Evolutionary conservation across 1,140 invertebrate species (phyloP).

Genomic region (Galleria mellonella): DNA sequence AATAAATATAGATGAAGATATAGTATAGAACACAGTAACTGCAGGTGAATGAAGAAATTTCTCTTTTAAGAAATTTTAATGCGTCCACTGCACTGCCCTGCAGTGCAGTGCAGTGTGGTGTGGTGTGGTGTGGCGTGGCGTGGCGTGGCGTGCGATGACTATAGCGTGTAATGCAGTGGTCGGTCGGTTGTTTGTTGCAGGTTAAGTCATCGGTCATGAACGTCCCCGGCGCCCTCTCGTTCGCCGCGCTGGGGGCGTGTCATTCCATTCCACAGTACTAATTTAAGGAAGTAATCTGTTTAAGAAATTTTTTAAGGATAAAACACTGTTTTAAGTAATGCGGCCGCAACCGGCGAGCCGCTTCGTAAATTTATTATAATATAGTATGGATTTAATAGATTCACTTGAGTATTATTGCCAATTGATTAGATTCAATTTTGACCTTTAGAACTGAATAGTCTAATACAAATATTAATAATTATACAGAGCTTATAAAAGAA

Average conservation of each 20-base stretch:
- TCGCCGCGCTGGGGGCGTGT: slow-evolving; percentile 50
- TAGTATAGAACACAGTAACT: too few species aligned
- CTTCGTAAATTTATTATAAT: slow-evolving; percentile 63
- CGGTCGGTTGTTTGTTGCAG: slow-evolving; percentile 32
- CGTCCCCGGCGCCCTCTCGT: slow-evolving; percentile 40
- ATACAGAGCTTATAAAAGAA: slow-evolving; percentile 52
- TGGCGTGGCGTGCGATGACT: too few species aligned
- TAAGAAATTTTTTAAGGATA: slow-evolving; percentile 60
- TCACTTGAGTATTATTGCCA: slow-evolving; percentile 71
- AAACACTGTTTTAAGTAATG: slow-evolving; percentile 47
- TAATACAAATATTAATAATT: slow-evolving; percentile 38
- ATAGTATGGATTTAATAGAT: slow-evolving; percentile 68
- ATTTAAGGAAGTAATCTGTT: slow-evolving; percentile 64
- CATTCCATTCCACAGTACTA: slow-evolving; percentile 70
- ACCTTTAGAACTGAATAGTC: slow-evolving; percentile 48
- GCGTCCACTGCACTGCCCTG: too few species aligned
- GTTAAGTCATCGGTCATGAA: slow-evolving; percentile 66
- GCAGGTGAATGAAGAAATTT: too few species aligned
- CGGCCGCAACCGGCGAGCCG: slow-evolving; percentile 31
- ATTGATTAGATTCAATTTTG: slow-evolving; percentile 62
- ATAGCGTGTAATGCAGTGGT: too few species aligned
- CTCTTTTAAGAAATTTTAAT: too few species aligned
- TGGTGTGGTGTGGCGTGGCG: too few species aligned
- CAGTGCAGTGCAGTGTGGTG: too few species aligned
- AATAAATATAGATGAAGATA: too few species aligned